A percentile compares a stretch with the other conserved stretches of the same genome.
These are phyloP conservation scores for Punctoribates punctum DNA, from an alignment of 2,888 invertebrate species.

Conservation along the genomic window DNA sequence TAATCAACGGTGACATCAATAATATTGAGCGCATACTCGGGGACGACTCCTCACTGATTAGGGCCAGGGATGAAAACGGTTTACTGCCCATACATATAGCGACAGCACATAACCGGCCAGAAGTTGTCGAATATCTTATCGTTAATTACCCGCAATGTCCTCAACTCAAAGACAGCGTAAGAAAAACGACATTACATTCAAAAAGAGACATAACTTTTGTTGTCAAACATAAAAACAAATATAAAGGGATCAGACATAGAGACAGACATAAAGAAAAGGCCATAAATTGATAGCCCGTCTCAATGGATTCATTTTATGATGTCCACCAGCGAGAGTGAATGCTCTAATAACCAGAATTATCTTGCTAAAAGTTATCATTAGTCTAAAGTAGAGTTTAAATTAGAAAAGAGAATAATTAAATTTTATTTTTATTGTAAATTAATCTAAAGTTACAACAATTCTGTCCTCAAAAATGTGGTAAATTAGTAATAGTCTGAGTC, in stretches of 20 bases:
- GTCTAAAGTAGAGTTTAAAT: too few species aligned
- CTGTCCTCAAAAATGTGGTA: too few species aligned
- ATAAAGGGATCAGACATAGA: not conserved
- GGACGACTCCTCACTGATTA: constrained; percentile 45
- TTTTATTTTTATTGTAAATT: too few species aligned
- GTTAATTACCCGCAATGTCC: constrained; percentile 44
- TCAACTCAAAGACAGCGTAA: constrained; percentile 45
- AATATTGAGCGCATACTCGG: constrained; percentile 43
- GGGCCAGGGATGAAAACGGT: constrained; percentile 46
- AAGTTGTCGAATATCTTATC: constrained; percentile 47
- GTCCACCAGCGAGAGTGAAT: too few species aligned
- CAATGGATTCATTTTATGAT: too few species aligned
- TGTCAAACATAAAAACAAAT: not conserved
- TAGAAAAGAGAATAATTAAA: too few species aligned
- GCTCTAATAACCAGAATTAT: too few species aligned
- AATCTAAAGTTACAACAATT: too few species aligned
- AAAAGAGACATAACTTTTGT: not conserved
- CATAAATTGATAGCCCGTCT: too few species aligned
- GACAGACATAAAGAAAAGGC: too few species aligned
- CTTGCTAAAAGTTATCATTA: too few species aligned
- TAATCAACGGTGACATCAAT: constrained; percentile 46
- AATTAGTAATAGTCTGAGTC: too few species aligned
- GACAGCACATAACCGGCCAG: constrained; percentile 45
- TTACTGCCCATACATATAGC: constrained; percentile 47
- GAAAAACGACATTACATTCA: not conserved